Evolutionary conservation across 2,113 vertebrate species (phyloP).

Genomic region (Bubalus kerabau): DNA sequence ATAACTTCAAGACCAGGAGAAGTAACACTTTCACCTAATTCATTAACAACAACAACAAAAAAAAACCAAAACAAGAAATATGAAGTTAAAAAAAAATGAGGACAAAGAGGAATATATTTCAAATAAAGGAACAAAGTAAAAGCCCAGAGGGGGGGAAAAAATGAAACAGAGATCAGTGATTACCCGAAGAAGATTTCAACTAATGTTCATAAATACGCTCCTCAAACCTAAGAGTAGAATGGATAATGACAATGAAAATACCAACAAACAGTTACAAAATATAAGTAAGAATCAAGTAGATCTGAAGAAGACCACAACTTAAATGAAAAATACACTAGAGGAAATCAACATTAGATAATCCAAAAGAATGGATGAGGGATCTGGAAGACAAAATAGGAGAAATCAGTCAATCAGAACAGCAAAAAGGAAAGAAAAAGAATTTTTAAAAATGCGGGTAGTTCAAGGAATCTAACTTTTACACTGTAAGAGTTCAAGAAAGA

Average conservation of each 20-base stretch:
- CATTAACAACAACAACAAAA: background rate
- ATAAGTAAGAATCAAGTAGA: background rate
- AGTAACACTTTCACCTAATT: background rate
- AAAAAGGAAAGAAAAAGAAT: background rate
- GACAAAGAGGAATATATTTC: background rate
- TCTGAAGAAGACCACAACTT: background rate
- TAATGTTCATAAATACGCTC: background rate
- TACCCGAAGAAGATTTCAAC: background rate
- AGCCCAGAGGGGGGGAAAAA: background rate
- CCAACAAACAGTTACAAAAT: background rate
- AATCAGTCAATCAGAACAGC: background rate
- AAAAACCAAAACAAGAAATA: background rate
- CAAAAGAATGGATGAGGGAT: background rate
- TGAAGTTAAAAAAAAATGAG: background rate
- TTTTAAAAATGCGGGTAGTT: rapidly evolving
- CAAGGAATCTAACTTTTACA: background rate
- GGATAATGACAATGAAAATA: background rate
- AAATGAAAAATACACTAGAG: background rate
- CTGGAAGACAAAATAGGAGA: background rate
- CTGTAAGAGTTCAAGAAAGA: background rate
- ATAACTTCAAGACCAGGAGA: background rate
- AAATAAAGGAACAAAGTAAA: background rate
- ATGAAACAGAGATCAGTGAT: background rate
- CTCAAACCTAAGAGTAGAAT: background rate
- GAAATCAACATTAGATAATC: background rate